Evolutionary conservation across 2,888 invertebrate genomes (phyloP).

Genomic region (Corbicula japonica): DNA sequence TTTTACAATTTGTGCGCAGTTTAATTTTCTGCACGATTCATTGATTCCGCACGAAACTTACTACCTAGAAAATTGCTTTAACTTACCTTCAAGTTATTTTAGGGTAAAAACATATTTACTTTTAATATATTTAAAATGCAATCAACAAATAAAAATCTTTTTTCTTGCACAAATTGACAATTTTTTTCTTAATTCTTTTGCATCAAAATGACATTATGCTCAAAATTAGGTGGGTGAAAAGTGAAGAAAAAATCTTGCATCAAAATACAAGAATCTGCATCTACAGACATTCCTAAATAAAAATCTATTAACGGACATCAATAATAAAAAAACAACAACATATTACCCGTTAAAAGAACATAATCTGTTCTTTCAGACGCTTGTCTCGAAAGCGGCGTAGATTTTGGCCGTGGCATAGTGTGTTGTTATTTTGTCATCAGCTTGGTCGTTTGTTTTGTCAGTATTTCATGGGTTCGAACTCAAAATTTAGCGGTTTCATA

Average conservation of each 20-base stretch:
- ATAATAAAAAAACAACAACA: background rate
- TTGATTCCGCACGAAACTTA: no score
- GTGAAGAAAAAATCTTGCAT: background rate
- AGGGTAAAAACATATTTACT: no score
- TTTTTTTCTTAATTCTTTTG: no score
- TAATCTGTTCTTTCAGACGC: background rate
- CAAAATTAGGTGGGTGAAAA: background rate
- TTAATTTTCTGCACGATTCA: no score
- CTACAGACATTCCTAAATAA: background rate
- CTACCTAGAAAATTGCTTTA: no score
- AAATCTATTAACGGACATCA: background rate
- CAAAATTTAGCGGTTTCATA: background rate
- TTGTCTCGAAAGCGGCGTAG: background rate
- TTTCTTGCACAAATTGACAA: no score
- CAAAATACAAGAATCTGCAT: background rate
- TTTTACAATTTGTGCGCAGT: no score
- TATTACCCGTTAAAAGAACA: background rate
- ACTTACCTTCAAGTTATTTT: no score
- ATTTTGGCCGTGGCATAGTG: slow-evolving; percentile 15
- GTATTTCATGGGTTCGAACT: background rate
- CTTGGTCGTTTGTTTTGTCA: background rate
- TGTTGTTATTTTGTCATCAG: background rate
- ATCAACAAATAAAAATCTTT: no score
- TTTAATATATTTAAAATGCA: no score
- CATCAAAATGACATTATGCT: background rate